phyloP scores from a whole-genome alignment of 2,113 vertebrate species.

The Rhabdornis inornatus region DNA sequence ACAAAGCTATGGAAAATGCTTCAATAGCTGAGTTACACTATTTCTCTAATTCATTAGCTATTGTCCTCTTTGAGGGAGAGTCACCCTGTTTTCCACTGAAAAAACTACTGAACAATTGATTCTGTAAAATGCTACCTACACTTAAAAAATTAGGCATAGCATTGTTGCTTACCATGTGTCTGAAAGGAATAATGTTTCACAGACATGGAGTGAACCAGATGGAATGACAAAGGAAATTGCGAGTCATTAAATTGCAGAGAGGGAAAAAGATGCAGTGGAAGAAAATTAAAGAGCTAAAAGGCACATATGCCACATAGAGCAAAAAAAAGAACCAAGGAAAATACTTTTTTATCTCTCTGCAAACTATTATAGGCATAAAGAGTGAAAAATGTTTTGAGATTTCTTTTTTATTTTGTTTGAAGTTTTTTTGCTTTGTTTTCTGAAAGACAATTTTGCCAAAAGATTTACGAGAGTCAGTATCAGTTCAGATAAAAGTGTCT shows the following conservation, averaged over 20 bases:
- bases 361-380: background rate
- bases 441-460: background rate
- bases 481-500: background rate
- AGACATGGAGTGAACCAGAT: slow-evolving; percentile 8
- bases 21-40: background rate
- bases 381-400: background rate
- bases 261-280: background rate
- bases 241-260: slow-evolving; percentile 40
- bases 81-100: background rate
- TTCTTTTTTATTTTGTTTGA: background rate
- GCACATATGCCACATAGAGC: background rate
- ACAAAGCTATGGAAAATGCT: background rate
- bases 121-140: background rate
- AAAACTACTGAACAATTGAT: background rate
- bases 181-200: slow-evolving; percentile 2
- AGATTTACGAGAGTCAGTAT: background rate
- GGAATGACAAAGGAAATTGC: slow-evolving; percentile 15
- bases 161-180: background rate
- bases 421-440: background rate
- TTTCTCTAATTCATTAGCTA: background rate
- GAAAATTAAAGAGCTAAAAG: slow-evolving; percentile 35
- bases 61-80: background rate
- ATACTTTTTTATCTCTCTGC: background rate
- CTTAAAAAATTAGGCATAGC: background rate
- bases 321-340: background rate